Conservation (phyloP, 2,888 invertebrate genomes). For the Drosophila borealis region DNA sequence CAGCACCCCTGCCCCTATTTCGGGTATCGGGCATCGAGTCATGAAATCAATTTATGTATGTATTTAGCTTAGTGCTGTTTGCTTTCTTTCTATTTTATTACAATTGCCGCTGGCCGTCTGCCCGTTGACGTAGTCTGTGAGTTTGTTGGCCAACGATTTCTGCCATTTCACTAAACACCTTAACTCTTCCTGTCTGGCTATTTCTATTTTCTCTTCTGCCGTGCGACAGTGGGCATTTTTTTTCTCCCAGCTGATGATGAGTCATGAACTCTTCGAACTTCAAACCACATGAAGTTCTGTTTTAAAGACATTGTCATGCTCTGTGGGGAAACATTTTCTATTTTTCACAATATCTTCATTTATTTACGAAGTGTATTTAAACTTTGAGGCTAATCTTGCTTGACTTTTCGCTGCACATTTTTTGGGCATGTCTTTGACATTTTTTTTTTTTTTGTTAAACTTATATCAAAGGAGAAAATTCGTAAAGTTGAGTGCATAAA, state of each 20-base stretch:
- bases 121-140: constrained; percentile 4
- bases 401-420: constrained; percentile 6
- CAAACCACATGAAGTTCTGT: constrained; percentile 10
- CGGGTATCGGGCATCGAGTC: constrained; percentile 40
- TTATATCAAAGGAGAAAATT: constrained; percentile 5
- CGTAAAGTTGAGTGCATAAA: background rate
- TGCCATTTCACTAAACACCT: constrained; percentile 54
- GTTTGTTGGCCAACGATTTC: constrained; percentile 43
- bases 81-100: constrained; percentile 20
- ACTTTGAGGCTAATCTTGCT: too few relatives aligned
- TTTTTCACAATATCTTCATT: too few relatives aligned
- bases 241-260: constrained; percentile 38
- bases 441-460: background rate
- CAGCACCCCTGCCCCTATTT: constrained; percentile 44
- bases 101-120: constrained; percentile 37
- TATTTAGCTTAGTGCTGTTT: constrained; percentile 57
- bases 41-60: constrained; percentile 73
- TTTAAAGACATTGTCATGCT: background rate
- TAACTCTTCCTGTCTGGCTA: constrained; percentile 31
- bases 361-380: too few relatives aligned
- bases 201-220: constrained; percentile 36
- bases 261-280: constrained; percentile 40
- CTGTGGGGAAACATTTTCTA: too few relatives aligned
- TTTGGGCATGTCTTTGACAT: too few relatives aligned
- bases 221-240: constrained; percentile 22